phyloP scores from a whole-genome alignment of 2,888 invertebrate genomes.

The Conops quadrifasciatus region DNA sequence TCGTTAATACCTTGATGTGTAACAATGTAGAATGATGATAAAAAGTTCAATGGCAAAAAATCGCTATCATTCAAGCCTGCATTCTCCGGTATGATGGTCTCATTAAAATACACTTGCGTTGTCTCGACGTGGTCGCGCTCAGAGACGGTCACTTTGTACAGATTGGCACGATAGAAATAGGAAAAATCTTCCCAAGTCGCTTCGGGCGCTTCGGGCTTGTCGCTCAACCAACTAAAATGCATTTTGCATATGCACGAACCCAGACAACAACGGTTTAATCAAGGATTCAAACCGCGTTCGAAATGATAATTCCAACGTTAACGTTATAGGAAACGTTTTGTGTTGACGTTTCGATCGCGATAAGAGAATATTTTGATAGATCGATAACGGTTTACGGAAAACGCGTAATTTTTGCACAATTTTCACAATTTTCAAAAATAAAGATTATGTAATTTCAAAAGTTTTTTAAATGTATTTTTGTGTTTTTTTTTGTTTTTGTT shows the following conservation, averaged over 20 bases:
- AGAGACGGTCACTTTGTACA: conserved; percentile 65
- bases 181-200: conserved; percentile 68
- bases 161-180: conserved; percentile 62
- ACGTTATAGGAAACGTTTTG: conserved; percentile 17
- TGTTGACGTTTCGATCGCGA: conserved; percentile 25
- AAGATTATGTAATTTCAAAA: too few species aligned
- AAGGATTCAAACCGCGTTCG: not conserved
- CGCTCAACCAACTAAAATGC: conserved; percentile 63
- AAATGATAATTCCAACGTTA: not conserved
- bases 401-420: too few species aligned
- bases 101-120: conserved; percentile 60
- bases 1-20: conserved; percentile 66
- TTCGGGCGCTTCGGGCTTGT: conserved; percentile 63
- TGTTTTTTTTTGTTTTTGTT: conserved; percentile 35
- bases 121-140: conserved; percentile 65
- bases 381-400: too few species aligned
- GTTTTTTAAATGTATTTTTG: conserved; percentile 39
- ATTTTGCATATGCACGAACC: conserved; percentile 51
- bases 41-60: conserved; percentile 64
- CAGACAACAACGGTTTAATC: conserved; percentile 1
- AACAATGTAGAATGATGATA: conserved; percentile 64
- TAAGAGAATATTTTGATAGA: conserved; percentile 33
- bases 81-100: conserved; percentile 61
- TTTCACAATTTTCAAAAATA: too few species aligned
- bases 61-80: conserved; percentile 61